Conservation (phyloP, 1,140 invertebrate species). For the Ostrea edulis region DNA sequence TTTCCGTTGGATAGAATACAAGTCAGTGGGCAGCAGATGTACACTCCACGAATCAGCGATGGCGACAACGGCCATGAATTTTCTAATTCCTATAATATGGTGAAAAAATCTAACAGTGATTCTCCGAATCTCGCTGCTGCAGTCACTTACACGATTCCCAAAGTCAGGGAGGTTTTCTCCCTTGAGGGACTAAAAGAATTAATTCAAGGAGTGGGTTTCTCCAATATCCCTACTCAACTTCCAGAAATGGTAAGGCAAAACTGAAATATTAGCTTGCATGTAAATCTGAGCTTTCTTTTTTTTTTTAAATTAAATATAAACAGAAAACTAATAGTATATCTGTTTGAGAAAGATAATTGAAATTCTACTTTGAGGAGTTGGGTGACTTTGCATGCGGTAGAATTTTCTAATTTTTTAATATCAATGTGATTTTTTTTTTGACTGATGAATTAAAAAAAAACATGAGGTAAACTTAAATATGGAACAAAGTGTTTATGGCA, state of each 20-base stretch:
- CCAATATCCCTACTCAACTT: background rate
- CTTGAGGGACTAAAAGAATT: background rate
- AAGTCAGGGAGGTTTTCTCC: background rate
- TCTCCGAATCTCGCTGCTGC: background rate
- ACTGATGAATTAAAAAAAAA: too few relatives aligned
- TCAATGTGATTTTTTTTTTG: too few relatives aligned
- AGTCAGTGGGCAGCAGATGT: conserved; percentile 47
- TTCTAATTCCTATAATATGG: background rate
- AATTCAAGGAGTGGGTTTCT: background rate
- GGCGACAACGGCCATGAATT: background rate
- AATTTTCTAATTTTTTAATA: too few relatives aligned
- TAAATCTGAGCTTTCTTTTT: background rate
- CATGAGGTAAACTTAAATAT: too few relatives aligned
- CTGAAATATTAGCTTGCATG: background rate
- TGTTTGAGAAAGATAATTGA: too few relatives aligned
- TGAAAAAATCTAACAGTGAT: conserved; percentile 16
- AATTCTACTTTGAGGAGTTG: too few relatives aligned
- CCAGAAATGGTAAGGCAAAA: conserved; percentile 4
- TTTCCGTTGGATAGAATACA: conserved; percentile 44
- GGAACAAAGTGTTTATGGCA: too few relatives aligned
- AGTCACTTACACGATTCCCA: background rate
- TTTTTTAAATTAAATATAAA: background rate
- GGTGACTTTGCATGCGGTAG: too few relatives aligned
- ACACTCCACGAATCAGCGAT: conserved; percentile 17
- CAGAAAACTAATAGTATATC: background rate